Evolutionary conservation across 2,888 invertebrate species (phyloP).

Genomic region (Eumacrocentrus americanus): DNA sequence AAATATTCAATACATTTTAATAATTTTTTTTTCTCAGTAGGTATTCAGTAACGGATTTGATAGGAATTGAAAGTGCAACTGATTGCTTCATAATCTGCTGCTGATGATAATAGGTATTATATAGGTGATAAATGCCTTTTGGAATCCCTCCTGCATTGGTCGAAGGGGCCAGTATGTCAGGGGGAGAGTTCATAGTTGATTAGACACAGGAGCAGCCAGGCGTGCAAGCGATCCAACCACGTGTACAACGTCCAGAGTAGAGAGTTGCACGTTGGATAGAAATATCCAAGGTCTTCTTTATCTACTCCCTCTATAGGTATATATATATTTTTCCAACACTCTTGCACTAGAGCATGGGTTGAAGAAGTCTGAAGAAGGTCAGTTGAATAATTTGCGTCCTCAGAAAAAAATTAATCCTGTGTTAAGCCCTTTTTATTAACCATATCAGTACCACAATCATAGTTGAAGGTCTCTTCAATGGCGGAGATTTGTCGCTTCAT

Average conservation of each 20-base stretch:
- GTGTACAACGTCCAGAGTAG: conserved; percentile 41
- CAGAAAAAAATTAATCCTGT: no score
- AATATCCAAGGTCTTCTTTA: conserved; percentile 39
- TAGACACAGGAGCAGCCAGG: conserved; percentile 50
- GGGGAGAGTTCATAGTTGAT: conserved; percentile 47
- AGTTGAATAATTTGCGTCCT: conserved; percentile 19
- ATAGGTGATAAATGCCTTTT: not conserved
- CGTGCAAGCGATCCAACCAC: conserved; percentile 50
- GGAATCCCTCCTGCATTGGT: conserved; percentile 14
- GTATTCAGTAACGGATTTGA: not conserved
- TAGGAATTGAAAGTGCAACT: not conserved
- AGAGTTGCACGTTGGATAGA: conserved; percentile 31
- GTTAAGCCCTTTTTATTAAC: no score
- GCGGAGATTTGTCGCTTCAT: no score
- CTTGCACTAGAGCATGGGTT: conserved; percentile 2
- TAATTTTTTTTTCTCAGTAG: not conserved
- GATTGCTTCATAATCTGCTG: not conserved
- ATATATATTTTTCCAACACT: not conserved
- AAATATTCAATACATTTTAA: not conserved
- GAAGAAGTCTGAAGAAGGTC: conserved; percentile 11
- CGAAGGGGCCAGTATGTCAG: conserved; percentile 30
- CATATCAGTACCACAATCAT: no score
- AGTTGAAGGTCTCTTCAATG: no score
- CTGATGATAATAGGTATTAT: not conserved
- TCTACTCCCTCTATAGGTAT: conserved; percentile 10